Conservation (phyloP, 2,888 invertebrate species). For the Schizaphis graminum region DNA sequence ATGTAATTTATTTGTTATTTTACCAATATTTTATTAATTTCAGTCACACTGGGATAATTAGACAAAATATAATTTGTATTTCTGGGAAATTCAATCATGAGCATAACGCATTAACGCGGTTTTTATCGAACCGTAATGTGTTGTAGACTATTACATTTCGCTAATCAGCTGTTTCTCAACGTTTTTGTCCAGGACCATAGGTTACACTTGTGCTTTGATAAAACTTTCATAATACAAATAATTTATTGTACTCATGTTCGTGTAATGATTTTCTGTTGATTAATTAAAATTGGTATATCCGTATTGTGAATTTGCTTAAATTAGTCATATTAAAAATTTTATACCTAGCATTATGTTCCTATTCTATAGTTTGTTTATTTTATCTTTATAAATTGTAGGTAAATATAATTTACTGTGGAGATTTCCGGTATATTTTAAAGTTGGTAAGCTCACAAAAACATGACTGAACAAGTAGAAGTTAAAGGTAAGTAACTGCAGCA, state of each 20-base stretch:
- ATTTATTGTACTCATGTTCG: slow-evolving; percentile 17
- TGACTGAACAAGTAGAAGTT: slow-evolving; percentile 63
- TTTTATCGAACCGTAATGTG: not conserved
- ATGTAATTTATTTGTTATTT: not conserved
- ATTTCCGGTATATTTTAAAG: not conserved
- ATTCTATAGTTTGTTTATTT: not conserved
- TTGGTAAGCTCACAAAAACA: not conserved
- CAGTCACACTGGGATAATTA: not conserved
- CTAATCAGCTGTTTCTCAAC: slow-evolving; percentile 17
- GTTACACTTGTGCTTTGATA: slow-evolving; percentile 37
- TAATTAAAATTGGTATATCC: not conserved
- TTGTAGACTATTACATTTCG: not conserved
- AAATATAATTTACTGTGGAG: not conserved
- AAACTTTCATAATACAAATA: slow-evolving; percentile 48
- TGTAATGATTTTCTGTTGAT: not conserved
- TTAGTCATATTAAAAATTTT: not conserved
- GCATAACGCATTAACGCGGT: not conserved
- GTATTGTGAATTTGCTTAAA: not conserved
- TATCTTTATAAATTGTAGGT: not conserved
- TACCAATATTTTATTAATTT: not conserved
- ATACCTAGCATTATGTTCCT: not conserved
- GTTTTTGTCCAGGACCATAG: slow-evolving; percentile 28
- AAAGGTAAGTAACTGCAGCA: slow-evolving; percentile 32
- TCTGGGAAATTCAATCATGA: not conserved
- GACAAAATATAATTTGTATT: not conserved